Base-by-base conservation (phyloP, 1,140 invertebrate species). In the Manduca sexta region DNA sequence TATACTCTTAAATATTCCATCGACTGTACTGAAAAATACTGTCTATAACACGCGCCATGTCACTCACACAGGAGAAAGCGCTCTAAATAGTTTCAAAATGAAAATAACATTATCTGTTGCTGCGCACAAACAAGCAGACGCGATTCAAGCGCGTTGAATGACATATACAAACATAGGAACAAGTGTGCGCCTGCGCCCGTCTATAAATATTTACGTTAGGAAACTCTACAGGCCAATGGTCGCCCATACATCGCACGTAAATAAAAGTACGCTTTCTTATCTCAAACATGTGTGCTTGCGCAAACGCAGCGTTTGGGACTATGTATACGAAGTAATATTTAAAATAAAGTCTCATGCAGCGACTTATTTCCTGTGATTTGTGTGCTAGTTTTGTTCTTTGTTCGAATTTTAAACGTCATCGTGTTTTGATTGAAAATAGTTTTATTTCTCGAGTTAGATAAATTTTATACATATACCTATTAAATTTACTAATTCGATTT, bases 181-280 rank as follows among this genome's bases (percentile, higher is more conserved):
- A 78, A 83, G 74, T 75, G 69, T 71, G 69, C 74, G 74, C 68
- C 62, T 69, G 64, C 57, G 64, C 60, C 58, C 60, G 65, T 75
- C 76, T 84, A 84, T 84, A 84, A 84, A 84, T 84, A 84, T 84
- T 84, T 84, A 81, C 74, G 65, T 79, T 80, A 77, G 68, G 75
- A 81, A 77, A 80, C 74, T 74, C 70, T 75, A 57, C 77, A 71
- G 69, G 76, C 78, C 78, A 82, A 75, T 74, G 74, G 67, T 74
- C 69, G 69, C 63, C 70, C 69, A 72, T 70, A 67, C 64, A 59
- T 48, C 56, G 60, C 51, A 61, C 63, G 64, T 79, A 72, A 72
- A 78, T 81, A 80, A 73, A 77, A 81, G 67, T 75, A 73, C 66
- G 69, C 64, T 76, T 81, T 84, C 78, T 84, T 84, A 84, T 82